A percentile compares a stretch with the other conserved stretches of the same genome.
Evolutionary conservation across 2,113 vertebrate species (phyloP).

Genomic region (Carollia perspicillata): DNA sequence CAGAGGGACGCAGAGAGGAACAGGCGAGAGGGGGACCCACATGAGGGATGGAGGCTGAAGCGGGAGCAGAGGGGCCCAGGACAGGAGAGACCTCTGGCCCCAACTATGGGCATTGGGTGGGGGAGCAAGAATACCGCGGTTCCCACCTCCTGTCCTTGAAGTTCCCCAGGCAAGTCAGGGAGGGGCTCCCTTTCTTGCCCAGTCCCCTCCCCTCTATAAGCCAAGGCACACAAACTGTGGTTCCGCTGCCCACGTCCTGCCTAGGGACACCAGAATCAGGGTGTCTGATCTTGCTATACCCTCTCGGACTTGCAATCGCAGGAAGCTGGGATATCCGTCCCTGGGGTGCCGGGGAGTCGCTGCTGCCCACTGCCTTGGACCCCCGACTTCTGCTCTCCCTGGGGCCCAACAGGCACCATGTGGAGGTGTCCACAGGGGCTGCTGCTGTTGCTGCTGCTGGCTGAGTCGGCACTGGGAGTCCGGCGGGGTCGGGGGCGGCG

Average conservation of each 20-base stretch:
- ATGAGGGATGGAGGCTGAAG: neutral
- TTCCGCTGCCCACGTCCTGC: neutral
- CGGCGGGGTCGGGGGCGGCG: conserved; percentile 74
- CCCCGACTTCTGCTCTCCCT: conserved; percentile 37
- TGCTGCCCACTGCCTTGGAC: neutral
- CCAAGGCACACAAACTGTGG: neutral
- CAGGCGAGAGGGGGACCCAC: neutral
- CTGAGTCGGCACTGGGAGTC: conserved; percentile 68
- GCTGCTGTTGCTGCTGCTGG: conserved; percentile 79
- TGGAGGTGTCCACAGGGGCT: conserved; percentile 46
- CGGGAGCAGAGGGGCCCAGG: neutral
- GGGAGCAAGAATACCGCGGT: neutral
- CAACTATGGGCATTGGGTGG: neutral
- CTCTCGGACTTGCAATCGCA: neutral
- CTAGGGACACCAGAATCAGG: neutral
- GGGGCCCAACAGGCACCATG: conserved; percentile 66
- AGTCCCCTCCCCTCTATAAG: neutral
- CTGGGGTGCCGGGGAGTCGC: neutral
- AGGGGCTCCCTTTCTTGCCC: neutral
- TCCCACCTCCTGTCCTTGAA: neutral
- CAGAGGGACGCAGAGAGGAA: neutral
- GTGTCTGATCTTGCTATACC: neutral
- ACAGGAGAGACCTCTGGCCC: neutral
- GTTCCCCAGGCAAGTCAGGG: neutral
- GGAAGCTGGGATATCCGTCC: neutral